These are phyloP conservation scores for Kryptopterus vitreolus DNA, from an alignment of 2,797 vertebrate genomes.

Conservation along the genomic window DNA sequence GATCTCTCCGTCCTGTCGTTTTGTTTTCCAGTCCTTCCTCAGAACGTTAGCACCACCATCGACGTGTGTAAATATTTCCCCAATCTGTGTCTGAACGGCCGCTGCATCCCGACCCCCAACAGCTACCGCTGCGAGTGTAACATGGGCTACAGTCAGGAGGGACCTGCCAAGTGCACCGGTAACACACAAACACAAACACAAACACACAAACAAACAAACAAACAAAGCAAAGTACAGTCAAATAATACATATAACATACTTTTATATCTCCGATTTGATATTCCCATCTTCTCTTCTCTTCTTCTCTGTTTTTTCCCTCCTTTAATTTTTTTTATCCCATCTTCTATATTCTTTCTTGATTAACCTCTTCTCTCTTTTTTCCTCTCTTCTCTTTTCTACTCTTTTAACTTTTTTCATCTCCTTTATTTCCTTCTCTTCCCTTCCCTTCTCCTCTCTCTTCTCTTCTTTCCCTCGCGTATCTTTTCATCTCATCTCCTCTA, in stretches of 20 bases:
- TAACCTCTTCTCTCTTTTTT: no score
- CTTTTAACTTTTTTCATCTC: no score
- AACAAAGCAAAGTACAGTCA: background rate
- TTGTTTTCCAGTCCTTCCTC: slow-evolving; percentile 59
- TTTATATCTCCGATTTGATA: background rate
- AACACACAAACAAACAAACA: background rate
- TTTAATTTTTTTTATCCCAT: no score
- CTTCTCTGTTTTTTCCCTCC: no score
- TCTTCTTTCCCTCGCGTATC: no score
- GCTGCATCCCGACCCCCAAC: slow-evolving; percentile 88
- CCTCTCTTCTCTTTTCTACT: no score
- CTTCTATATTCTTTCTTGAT: no score
- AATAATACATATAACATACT: background rate
- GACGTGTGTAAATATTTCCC: slow-evolving; percentile 96
- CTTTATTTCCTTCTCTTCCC: no score
- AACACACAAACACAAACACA: slow-evolving; percentile 46
- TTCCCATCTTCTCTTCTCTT: no score
- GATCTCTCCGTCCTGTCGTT: background rate
- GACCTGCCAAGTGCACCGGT: slow-evolving; percentile 93
- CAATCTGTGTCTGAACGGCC: slow-evolving; percentile 94
- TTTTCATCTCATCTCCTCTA: no score
- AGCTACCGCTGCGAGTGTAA: slow-evolving; percentile 98
- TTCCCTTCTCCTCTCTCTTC: no score
- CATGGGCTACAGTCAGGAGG: slow-evolving; percentile 96
- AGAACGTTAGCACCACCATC: slow-evolving; percentile 83